These are phyloP conservation scores for Clarias fuscus DNA, from an alignment of 2,797 vertebrate species.

Conservation along the genomic window DNA sequence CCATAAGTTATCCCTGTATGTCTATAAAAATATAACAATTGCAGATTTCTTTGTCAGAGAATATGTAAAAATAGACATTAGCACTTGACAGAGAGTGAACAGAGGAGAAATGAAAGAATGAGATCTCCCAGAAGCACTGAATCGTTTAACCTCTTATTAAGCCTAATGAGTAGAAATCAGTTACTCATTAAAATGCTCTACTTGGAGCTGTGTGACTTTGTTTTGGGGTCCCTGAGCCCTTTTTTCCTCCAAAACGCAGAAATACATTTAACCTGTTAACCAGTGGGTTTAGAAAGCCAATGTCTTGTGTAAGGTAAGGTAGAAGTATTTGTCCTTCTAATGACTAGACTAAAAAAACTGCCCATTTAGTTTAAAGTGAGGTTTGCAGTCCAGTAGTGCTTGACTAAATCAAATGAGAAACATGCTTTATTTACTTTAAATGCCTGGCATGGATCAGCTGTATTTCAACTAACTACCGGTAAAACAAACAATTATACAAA, in stretches of 20 bases:
- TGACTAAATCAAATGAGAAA: background rate
- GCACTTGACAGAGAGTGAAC: background rate
- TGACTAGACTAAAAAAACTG: background rate
- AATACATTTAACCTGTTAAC: background rate
- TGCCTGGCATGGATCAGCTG: background rate
- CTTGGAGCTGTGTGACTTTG: slow-evolving; percentile 73
- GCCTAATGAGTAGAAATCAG: slow-evolving; percentile 69
- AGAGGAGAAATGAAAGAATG: slow-evolving; percentile 11
- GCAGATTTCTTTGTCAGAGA: background rate
- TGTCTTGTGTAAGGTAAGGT: background rate
- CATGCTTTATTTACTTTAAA: background rate
- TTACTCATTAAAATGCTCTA: slow-evolving; percentile 76
- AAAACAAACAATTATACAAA: background rate
- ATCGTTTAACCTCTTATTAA: slow-evolving; percentile 62
- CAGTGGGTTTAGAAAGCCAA: background rate
- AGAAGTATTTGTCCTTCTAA: background rate
- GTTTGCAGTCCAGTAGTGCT: background rate
- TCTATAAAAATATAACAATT: background rate
- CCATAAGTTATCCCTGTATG: background rate
- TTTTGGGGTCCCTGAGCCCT: background rate
- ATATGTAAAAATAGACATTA: background rate
- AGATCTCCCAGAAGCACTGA: slow-evolving; percentile 30
- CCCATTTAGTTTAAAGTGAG: background rate
- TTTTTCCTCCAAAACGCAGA: background rate
- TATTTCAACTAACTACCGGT: background rate